Conservation (phyloP, 2,113 vertebrate species). For the Limnothrissa miodon region DNA sequence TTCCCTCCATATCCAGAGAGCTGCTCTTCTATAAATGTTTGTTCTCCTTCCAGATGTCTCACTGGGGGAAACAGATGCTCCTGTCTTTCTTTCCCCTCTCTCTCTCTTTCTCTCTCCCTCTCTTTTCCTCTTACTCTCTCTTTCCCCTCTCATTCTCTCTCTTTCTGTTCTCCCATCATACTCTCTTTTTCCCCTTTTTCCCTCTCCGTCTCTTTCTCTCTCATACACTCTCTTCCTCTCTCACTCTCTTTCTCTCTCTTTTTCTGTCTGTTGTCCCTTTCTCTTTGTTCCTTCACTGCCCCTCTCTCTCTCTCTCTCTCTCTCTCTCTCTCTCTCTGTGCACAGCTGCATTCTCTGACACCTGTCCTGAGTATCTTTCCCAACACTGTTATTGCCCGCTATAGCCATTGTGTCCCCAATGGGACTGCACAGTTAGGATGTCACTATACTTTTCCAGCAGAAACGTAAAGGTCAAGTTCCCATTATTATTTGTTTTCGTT, state of each 20-base stretch:
- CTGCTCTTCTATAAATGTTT: conserved; percentile 50
- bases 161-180: not conserved
- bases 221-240: conserved; percentile 19
- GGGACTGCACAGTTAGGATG: conserved; percentile 28
- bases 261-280: conserved; percentile 28
- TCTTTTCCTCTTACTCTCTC: conserved; percentile 37
- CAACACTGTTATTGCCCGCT: conserved; percentile 11
- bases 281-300: conserved; percentile 34
- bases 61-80: conserved; percentile 69
- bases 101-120: conserved; percentile 31
- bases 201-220: not conserved
- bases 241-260: conserved; percentile 31
- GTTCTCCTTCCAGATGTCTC: conserved; percentile 67
- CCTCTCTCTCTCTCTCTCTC: conserved; percentile 18
- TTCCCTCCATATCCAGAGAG: conserved; percentile 48
- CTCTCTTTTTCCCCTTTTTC: conserved; percentile 41
- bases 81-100: conserved; percentile 32
- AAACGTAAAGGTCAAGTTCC: too few relatives aligned
- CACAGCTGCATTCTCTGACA: conserved; percentile 10
- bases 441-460: conserved; percentile 33
- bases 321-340: not conserved
- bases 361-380: conserved; percentile 23
- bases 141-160: conserved; percentile 37
- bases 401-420: conserved; percentile 29
- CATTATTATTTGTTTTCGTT: too few relatives aligned